These are phyloP conservation scores for Atrina japonica DNA, from an alignment of 2,888 invertebrate genomes.

Conservation along the genomic window DNA sequence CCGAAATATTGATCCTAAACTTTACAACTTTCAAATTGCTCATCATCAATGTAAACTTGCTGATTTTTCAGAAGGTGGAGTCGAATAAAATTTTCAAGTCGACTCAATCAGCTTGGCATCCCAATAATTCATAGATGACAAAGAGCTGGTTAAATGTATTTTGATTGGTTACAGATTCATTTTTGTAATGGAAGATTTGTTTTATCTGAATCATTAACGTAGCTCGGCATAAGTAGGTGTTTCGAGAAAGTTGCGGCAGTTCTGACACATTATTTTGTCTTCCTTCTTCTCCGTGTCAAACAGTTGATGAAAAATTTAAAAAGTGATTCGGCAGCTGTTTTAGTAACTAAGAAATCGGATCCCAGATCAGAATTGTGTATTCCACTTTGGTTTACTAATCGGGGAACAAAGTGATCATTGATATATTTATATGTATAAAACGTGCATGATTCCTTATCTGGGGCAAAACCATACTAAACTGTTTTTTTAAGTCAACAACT, in stretches of 20 bases:
- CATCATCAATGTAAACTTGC: conserved; percentile 39
- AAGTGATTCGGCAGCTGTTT: conserved; percentile 20
- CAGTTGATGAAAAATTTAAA: conserved; percentile 22
- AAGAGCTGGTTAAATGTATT: conserved; percentile 13
- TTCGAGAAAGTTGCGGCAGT: conserved; percentile 16
- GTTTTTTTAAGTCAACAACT: no score
- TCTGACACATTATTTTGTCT: conserved; percentile 20
- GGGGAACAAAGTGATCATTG: no score
- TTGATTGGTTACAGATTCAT: conserved; percentile 33
- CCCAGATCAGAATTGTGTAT: no score
- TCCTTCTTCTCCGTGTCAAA: conserved; percentile 21
- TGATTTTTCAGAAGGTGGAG: conserved; percentile 40
- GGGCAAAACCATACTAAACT: no score
- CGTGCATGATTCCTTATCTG: no score
- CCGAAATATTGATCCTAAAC: conserved; percentile 39
- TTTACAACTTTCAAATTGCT: conserved; percentile 30
- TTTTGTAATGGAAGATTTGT: conserved; percentile 20
- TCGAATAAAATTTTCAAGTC: conserved; percentile 36
- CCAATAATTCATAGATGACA: conserved; percentile 30
- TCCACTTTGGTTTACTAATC: no score
- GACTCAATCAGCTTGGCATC: conserved; percentile 36
- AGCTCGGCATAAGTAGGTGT: conserved; percentile 9
- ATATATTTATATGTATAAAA: no score
- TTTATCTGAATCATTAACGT: conserved; percentile 23
- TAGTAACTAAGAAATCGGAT: conserved; percentile 18